A percentile compares a stretch with the other conserved stretches of the same genome.
Evolutionary conservation across 2,113 vertebrate genomes (phyloP).

Genomic region (Semicossyphus pulcher): DNA sequence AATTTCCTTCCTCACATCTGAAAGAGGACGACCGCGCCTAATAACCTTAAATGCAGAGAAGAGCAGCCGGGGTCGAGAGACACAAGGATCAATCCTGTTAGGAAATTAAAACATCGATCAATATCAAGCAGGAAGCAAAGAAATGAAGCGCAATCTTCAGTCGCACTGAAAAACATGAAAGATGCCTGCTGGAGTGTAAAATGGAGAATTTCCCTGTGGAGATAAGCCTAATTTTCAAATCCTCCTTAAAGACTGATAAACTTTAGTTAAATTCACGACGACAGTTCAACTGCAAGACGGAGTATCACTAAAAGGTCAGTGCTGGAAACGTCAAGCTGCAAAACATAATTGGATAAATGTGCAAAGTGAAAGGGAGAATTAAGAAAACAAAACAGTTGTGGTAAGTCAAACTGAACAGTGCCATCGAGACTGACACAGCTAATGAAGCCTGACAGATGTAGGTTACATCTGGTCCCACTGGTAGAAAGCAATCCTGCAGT

Average conservation of each 20-base stretch:
- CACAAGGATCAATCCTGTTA: conserved; percentile 34
- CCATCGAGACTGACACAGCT: conserved; percentile 56
- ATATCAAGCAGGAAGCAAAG: conserved; percentile 47
- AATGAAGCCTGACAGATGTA: conserved; percentile 80
- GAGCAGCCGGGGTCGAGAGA: conserved; percentile 28
- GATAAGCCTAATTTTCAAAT: conserved; percentile 36
- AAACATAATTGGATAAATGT: conserved; percentile 10
- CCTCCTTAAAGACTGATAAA: conserved; percentile 34
- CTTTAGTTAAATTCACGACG: conserved; percentile 22
- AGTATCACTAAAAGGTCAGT: conserved; percentile 2
- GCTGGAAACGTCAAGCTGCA: neutral
- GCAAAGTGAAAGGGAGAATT: neutral
- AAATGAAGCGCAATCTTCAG: conserved; percentile 43
- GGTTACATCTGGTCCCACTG: conserved; percentile 74
- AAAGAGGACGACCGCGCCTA: conserved; percentile 39
- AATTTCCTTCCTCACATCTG: conserved; percentile 51
- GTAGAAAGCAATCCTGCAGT: conserved; percentile 49
- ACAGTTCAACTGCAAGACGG: neutral
- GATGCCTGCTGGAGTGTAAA: conserved; percentile 33
- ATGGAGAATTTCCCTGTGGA: conserved; percentile 39
- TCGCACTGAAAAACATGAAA: conserved; percentile 25
- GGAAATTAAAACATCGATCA: conserved; percentile 62
- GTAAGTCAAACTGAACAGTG: conserved; percentile 44
- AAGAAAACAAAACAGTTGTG: conserved; percentile 29
- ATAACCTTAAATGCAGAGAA: conserved; percentile 38